Percentiles rank a stretch among this genome's conserved stretches.
Evolutionary conservation across 2,113 vertebrate species (phyloP).

Genomic region (Cinclus mexicanus): DNA sequence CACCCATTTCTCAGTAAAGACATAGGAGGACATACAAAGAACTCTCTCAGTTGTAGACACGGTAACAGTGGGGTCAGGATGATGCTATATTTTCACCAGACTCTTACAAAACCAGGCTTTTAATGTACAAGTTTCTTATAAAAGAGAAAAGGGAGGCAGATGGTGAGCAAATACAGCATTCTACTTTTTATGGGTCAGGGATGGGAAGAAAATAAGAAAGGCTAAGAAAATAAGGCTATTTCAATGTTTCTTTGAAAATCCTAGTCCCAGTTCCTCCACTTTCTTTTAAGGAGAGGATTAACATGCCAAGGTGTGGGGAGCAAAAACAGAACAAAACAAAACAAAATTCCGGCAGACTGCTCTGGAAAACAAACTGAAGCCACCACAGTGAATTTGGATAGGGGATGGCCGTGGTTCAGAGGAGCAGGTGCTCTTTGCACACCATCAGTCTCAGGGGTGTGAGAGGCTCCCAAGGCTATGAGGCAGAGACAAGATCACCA

Average conservation of each 20-base stretch:
- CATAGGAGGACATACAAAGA: not conserved
- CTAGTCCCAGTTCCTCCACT: not conserved
- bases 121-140: not conserved
- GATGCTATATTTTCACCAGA: not conserved
- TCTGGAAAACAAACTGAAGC: not conserved
- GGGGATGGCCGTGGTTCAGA: not conserved
- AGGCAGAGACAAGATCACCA: not conserved
- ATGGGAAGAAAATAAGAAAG: not conserved
- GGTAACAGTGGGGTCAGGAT: not conserved
- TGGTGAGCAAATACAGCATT: not conserved
- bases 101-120: not conserved
- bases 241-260: not conserved
- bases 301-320: not conserved
- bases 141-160: not conserved
- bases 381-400: not conserved
- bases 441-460: not conserved
- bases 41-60: not conserved
- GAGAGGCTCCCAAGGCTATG: not conserved
- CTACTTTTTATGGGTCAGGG: not conserved
- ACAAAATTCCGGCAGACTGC: not conserved
- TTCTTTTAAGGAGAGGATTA: not conserved
- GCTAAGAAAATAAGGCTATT: not conserved
- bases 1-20: not conserved
- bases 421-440: not conserved
- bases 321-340: not conserved